Base-by-base conservation (phyloP, 2,888 invertebrate species). In the Lasioglossum vierecki region DNA sequence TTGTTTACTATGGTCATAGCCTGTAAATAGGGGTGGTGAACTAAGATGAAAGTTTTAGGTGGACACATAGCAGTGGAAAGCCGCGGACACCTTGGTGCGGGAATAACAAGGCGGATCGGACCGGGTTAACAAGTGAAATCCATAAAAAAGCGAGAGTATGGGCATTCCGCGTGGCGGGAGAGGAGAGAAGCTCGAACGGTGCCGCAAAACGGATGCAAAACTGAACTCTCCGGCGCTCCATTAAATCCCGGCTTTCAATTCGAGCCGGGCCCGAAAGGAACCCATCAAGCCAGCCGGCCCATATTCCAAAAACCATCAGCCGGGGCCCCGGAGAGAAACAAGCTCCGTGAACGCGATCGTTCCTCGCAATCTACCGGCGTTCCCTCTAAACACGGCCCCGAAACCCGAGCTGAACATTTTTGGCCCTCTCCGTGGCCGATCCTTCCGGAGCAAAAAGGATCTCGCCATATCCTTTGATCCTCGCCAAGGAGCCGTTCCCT, bases 391-490 rank as follows among this genome's bases (percentile, higher is more conserved):
- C 83, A 85, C 75, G 84, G 87, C 77, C 83, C 79, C 90, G 91
- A 91, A 91, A 91, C 86, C 87, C 90, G 91, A 91, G 84, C 90
- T 83, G 82, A 83, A 86, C 86, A 88, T 88, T 85, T 88, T 88
- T 79, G 90, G 88, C 87, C 72, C 88, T 89, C 85, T 80, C 60
- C 87, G 82, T 85, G 85, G 76, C 82, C 85, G 83, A 89, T 89
- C 89, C 88, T 84, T 84, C 73, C 78, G 86, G 80, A 90, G 91
- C 89, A 91, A 91, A 91, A 90, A 91, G 90, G 89, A 88, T 86
- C 86, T 83, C 85, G 89, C 90, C 86, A 80, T 91, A 91, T 92
- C 88, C 91, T 92, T 92, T 92, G 90, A 91, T 91, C 91, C 91
- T 91, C 39, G 82, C 88, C 88, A 88, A 89, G 88, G 88, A 89